Conservation (phyloP, 1,140 invertebrate species). For the Galendromus occidentalis region DNA sequence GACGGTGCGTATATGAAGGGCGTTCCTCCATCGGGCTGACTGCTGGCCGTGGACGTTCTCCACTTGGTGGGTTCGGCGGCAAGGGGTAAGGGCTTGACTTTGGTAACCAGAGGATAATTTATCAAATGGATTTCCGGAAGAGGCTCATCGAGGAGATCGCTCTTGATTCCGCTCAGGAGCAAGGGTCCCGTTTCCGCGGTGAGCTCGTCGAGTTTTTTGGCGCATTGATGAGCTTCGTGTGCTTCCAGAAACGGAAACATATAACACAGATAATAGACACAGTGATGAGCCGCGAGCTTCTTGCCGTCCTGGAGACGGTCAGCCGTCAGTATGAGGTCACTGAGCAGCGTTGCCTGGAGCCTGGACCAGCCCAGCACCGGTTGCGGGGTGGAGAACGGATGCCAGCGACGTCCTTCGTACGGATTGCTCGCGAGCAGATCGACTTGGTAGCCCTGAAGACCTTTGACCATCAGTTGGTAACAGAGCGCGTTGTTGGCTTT, state of each 20-base stretch:
- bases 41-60: neutral
- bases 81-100: neutral
- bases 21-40: neutral
- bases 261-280: neutral
- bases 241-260: neutral
- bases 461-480: slow-evolving; percentile 70
- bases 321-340: neutral
- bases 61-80: neutral
- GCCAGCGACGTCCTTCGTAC: neutral
- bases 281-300: neutral
- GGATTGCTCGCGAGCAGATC: slow-evolving; percentile 32
- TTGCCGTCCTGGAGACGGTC: neutral
- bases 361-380: neutral
- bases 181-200: neutral
- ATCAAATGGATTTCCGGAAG: neutral
- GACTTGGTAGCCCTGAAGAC: slow-evolving; percentile 67
- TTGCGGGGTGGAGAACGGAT: neutral
- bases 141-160: neutral
- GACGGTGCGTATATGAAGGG: neutral
- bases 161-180: neutral
- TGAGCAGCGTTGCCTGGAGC: neutral
- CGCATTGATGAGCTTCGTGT: neutral
- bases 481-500: no score
- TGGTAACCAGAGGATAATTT: neutral
- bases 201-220: neutral